Conservation (phyloP, 1,140 invertebrate genomes). For the Panagrolaimus sp. region DNA sequence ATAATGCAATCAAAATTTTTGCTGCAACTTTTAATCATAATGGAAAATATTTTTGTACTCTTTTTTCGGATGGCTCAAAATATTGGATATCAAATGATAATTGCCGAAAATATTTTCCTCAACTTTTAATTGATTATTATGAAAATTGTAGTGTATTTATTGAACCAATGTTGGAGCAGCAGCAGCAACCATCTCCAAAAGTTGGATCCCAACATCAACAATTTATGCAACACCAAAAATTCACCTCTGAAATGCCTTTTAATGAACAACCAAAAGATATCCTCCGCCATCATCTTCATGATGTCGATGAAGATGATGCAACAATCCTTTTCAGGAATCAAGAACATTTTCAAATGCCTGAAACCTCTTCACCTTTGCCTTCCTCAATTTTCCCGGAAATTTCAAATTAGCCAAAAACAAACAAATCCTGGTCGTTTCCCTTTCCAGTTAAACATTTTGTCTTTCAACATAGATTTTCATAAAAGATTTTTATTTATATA, state of each 20-base stretch:
- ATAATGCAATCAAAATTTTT: background rate
- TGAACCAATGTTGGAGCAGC: background rate
- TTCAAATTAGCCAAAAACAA: constrained; percentile 1
- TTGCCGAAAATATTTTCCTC: background rate
- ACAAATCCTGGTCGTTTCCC: background rate
- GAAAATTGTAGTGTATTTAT: background rate
- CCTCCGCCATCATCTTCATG: no score
- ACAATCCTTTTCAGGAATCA: background rate
- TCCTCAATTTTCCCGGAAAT: background rate
- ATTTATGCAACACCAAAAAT: no score
- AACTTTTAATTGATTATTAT: constrained; percentile 12
- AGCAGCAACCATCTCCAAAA: no score
- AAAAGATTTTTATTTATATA: background rate
- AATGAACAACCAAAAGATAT: no score
- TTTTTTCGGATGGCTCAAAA: background rate
- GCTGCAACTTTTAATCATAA: background rate
- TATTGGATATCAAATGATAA: background rate
- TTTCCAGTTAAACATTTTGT: background rate
- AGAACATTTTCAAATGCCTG: background rate
- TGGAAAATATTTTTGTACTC: background rate
- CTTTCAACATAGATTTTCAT: background rate
- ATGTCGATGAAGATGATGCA: no score
- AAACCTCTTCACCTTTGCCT: background rate
- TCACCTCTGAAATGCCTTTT: no score
- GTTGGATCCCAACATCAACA: no score